Conservation (phyloP, 2,113 vertebrate species). For the Hyperopisus bebe region DNA sequence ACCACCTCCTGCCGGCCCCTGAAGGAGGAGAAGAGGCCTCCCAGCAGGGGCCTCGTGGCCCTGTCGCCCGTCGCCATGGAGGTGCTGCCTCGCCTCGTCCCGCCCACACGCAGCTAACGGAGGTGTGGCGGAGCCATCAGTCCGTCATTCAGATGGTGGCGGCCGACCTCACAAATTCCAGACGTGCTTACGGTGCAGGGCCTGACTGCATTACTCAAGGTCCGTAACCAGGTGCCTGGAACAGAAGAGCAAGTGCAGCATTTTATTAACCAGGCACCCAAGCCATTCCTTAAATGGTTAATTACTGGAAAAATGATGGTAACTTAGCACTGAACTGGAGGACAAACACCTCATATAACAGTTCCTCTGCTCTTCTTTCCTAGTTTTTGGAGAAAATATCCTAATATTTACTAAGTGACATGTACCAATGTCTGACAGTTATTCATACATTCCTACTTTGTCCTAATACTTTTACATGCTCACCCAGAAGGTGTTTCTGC, state of each 20-base stretch:
- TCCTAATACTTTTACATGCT: not conserved
- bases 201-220: not conserved
- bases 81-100: not conserved
- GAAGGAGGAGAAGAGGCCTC: slow-evolving; percentile 56
- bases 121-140: not conserved
- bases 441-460: not conserved
- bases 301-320: not conserved
- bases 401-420: not conserved
- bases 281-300: not conserved
- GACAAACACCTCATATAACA: not conserved
- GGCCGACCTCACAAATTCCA: not conserved
- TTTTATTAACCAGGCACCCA: not conserved
- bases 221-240: not conserved
- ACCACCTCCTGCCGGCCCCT: slow-evolving; percentile 64
- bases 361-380: not conserved
- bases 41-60: slow-evolving; percentile 35
- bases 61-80: slow-evolving; percentile 46
- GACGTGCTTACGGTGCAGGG: not conserved
- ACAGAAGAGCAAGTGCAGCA: not conserved
- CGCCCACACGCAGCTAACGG: not conserved
- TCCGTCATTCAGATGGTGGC: not conserved
- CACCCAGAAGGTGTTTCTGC: not conserved
- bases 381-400: not conserved
- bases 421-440: not conserved
- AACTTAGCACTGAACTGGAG: not conserved